Evolutionary conservation across 2,797 vertebrate species (phyloP), one percentile per base, ranked within the genome.

Genomic region (Oreochromis mossambicus): DNA sequence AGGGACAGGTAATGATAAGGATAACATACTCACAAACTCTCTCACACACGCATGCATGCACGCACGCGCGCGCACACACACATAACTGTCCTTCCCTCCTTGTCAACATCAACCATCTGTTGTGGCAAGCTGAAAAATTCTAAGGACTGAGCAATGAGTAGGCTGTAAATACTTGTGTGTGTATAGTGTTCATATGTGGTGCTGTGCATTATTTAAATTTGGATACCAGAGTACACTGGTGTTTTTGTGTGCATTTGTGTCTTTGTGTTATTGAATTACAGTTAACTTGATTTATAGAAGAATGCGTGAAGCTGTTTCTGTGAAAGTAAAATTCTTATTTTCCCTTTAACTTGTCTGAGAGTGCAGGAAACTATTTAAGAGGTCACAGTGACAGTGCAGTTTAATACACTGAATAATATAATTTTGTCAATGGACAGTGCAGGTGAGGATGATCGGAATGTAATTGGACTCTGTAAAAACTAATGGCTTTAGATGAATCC

Each of bases 1-100:
- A 82, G 90, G 91, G 92, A 94, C 90, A 89, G 85, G 91, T 91
- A 91, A 91, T 89, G 91, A 94, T 93, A 89, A 90, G 78, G 14
- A 79, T 52, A 84, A 54, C 83, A 77, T 81, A 77, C 85, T 87
- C 46, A 73, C 80, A 76, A 75, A 32, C 26, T 32, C 17, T 75
- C 24, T 26, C 24, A 26, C 26, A 13, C 26, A 11, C 24, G 8
- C 79, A 61, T 24, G 24, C 24, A 24, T 17, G 73, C 26, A 50
- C 76, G 48, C 75, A 68, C 3, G 1, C 51, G 41, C 56, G 34
- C 56, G 73, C 86, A 79, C 84, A 75, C 76, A 83, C 66, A 75
- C 76, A 83, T 50, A 79, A 79, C 80, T 56, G 51, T 61, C 58
- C 77, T 50, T 77, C 79, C 51, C 63, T 84, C 63, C 85, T 80